Evolutionary conservation across 2,888 invertebrate species (phyloP), one percentile per base, ranked within the genome.

Genomic region (Pyrochroa serraticornis): DNA sequence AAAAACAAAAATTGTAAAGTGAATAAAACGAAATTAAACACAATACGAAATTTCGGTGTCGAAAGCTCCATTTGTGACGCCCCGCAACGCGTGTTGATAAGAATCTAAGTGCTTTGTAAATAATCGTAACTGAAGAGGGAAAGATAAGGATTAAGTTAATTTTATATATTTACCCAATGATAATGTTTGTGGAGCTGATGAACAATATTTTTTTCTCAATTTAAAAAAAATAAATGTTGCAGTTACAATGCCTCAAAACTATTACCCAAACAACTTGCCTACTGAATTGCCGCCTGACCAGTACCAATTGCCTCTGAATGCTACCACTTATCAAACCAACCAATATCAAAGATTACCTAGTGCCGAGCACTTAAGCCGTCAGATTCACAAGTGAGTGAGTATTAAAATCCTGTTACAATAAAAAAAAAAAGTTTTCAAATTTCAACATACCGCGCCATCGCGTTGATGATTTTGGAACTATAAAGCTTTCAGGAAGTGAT

Each of bases 271-370:
- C 13, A 58, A 52, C 44, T 48, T 65, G 9, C 61, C 58, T 33
- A 43, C 42, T n/a, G 64, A 65, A 31, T 13, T 66, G 12, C 46
- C 60, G 6, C 10, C 53, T 22, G 68, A 69, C 49, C 65, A 67
- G 42, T 69, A 69, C 39, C 69, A 69, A 42, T 59, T 69, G 47
- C 69, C 69, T 2, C 35, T 63, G 12, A 50, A 59, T n/a, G 58
- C 60, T 6, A 39, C 44, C 8, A 36, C 39, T 39, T 58, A 42
- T 22, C 48, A 52, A 14, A 7, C 46, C 10, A 49, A 44, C 32
- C 58, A 58, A 37, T 53, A 47, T 8, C 54, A 49, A 39, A 52
- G 64, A 44, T 50, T 64, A 32, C 61, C 64, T 0, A 55, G 64
- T 43, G 64, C 64, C 9, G 64, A 59, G 44, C 49, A 64, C 43